Evolutionary conservation across 2,888 invertebrate species (phyloP).

Genomic region (Hoplodrina ambigua): DNA sequence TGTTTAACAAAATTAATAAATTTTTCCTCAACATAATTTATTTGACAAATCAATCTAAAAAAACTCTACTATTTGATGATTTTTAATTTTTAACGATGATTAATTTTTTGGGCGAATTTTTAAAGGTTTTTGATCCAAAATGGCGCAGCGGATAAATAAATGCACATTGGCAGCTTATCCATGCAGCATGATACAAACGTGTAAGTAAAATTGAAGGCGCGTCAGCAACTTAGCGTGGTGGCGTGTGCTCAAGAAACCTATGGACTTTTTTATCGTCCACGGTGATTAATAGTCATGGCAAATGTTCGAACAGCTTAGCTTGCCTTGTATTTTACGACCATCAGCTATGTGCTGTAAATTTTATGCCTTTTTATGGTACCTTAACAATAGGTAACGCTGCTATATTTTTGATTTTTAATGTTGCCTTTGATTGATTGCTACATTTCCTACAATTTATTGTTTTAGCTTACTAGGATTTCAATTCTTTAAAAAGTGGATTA

Average conservation of each 20-base stretch:
- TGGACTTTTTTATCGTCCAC: constrained; percentile 52
- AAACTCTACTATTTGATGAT: no score
- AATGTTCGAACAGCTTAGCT: constrained; percentile 50
- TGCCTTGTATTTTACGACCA: constrained; percentile 32
- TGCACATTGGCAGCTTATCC: no score
- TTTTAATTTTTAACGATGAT: no score
- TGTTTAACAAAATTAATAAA: no score
- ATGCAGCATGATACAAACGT: no score
- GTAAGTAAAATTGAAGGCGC: constrained; percentile 16
- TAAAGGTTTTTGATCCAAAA: no score
- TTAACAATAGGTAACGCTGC: constrained; percentile 9
- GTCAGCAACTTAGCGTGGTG: constrained; percentile 27
- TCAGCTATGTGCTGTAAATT: constrained; percentile 28
- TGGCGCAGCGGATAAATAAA: no score
- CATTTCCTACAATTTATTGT: constrained; percentile 12
- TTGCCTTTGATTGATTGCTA: constrained; percentile 37
- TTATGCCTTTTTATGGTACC: constrained; percentile 35
- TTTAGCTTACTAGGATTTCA: not conserved
- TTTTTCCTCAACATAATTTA: no score
- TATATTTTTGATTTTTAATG: constrained; percentile 6
- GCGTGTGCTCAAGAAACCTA: constrained; percentile 38
- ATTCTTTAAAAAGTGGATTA: not conserved
- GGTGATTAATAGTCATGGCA: constrained; percentile 57
- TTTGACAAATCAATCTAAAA: no score
- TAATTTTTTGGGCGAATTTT: no score